These are phyloP conservation scores for Gavia stellata DNA, from an alignment of 2,113 vertebrate genomes.

Conservation along the genomic window DNA sequence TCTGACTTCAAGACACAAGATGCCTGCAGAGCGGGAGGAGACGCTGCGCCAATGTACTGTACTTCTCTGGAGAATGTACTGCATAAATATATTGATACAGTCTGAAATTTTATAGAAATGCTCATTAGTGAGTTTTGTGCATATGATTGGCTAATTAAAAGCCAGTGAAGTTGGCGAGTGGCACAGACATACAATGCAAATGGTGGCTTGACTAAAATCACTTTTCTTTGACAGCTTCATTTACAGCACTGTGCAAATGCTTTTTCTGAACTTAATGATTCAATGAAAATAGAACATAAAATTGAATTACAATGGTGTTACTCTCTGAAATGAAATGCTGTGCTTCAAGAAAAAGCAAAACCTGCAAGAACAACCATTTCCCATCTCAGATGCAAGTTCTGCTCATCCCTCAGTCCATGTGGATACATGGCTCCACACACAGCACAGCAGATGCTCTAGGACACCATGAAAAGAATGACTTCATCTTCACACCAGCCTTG, in stretches of 20 bases:
- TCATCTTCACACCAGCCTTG: not conserved
- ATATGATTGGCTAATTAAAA: slow-evolving; percentile 5
- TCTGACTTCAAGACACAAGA: not conserved
- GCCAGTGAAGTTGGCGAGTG: not conserved
- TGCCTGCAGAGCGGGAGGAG: too few relatives aligned
- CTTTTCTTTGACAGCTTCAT: not conserved
- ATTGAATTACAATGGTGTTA: not conserved
- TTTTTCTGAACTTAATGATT: not conserved
- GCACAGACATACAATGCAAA: not conserved
- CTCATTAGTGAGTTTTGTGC: not conserved
- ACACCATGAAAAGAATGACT: accelerated
- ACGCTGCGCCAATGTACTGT: too few relatives aligned
- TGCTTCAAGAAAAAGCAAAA: not conserved
- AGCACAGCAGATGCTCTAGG: not conserved
- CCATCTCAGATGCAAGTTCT: not conserved
- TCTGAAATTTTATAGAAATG: not conserved
- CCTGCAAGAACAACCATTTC: not conserved
- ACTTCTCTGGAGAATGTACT: not conserved
- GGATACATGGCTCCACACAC: not conserved
- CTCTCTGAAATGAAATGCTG: not conserved
- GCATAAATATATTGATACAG: not conserved
- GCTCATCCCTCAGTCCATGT: not conserved
- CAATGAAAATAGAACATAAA: slow-evolving; percentile 9
- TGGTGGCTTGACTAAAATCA: not conserved
- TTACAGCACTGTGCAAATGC: not conserved